Percentiles rank a stretch among this genome's conserved stretches.
Evolutionary conservation across 64 coral and sea anemone genomes (phyloP).

Genomic region (Montipora efflorescens): DNA sequence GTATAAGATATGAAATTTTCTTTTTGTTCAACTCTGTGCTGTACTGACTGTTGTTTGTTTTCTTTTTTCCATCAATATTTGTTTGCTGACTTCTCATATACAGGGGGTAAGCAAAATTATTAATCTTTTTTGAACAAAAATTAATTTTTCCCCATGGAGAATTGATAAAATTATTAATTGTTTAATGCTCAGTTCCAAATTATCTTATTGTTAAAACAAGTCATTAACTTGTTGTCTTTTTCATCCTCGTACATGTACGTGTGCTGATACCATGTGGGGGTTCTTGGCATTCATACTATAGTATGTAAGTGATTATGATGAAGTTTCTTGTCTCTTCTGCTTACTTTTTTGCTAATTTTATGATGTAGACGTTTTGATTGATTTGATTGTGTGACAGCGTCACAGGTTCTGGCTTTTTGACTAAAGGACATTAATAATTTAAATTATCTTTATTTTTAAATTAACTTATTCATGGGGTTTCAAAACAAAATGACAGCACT

Average conservation of each 20-base stretch:
- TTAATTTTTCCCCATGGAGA: too few species aligned
- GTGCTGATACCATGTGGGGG: background rate
- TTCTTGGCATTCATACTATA: background rate
- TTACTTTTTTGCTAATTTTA: background rate
- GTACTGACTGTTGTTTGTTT: background rate
- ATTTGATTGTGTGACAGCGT: too few species aligned
- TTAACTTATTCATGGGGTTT: too few species aligned
- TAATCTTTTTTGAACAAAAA: background rate
- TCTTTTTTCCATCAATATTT: background rate
- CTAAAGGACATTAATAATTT: too few species aligned
- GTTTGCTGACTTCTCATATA: background rate
- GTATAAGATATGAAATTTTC: too few species aligned
- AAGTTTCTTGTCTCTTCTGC: background rate
- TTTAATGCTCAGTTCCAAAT: too few species aligned
- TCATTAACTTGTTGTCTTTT: background rate
- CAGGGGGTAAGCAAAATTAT: conserved; percentile 37
- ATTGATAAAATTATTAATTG: too few species aligned
- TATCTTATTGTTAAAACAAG: background rate
- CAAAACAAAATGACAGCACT: too few species aligned
- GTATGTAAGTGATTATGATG: conserved; percentile 63
- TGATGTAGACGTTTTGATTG: background rate
- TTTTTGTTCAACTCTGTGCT: background rate
- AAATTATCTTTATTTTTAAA: too few species aligned
- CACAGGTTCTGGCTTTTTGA: too few species aligned
- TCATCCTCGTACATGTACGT: background rate